These are phyloP conservation scores for Ciconia stormi DNA, from an alignment of 2,113 vertebrate genomes.

Conservation along the genomic window DNA sequence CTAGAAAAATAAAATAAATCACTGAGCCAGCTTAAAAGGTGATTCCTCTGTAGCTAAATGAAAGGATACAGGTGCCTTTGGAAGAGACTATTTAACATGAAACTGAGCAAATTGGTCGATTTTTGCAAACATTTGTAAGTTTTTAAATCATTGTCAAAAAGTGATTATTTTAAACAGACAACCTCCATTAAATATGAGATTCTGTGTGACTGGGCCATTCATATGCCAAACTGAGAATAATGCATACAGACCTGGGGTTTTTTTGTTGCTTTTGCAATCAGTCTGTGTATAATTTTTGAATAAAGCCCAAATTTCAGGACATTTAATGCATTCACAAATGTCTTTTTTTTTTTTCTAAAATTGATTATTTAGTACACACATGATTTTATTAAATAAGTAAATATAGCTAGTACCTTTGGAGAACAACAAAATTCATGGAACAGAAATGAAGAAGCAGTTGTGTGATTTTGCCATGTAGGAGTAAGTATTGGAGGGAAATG, in stretches of 20 bases:
- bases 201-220: neutral
- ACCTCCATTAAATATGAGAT: neutral
- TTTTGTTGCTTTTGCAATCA: neutral
- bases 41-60: neutral
- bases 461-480: neutral
- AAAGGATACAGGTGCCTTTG: neutral
- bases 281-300: neutral
- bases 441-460: neutral
- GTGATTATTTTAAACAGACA: neutral
- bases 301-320: neutral
- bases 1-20: neutral
- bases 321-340: neutral
- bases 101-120: rapidly evolving
- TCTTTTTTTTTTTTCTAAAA: neutral
- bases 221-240: neutral
- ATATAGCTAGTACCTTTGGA: neutral
- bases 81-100: neutral
- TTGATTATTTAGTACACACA: neutral
- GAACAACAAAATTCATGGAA: neutral
- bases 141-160: neutral
- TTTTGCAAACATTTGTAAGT: neutral
- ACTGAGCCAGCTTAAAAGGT: neutral
- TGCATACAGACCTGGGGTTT: rapidly evolving
- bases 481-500: neutral
- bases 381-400: neutral